Percentiles rank a stretch among this genome's conserved stretches.
Evolutionary conservation across 2,113 vertebrate genomes (phyloP).

Genomic region (Odobenus rosmarus): DNA sequence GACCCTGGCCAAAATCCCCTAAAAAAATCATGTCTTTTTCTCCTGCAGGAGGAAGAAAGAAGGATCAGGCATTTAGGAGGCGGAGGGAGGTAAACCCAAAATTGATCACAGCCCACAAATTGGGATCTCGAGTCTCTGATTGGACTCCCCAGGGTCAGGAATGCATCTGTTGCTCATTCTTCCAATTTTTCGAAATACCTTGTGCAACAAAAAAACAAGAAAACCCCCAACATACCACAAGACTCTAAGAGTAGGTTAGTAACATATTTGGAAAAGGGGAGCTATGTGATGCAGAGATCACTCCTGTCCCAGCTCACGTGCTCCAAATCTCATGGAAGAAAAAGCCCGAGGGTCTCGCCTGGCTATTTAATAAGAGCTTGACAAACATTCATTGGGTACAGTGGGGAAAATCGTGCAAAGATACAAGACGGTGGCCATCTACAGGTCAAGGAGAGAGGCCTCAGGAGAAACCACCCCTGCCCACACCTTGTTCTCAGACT

Average conservation of each 20-base stretch:
- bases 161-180: not conserved
- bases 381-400: not conserved
- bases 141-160: not conserved
- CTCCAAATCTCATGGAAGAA: not conserved
- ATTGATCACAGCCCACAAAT: not conserved
- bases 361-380: not conserved
- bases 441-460: too few relatives aligned
- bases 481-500: not conserved
- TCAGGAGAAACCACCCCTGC: not conserved
- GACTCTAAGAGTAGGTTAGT: not conserved
- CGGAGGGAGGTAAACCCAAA: not conserved
- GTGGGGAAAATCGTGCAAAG: not conserved
- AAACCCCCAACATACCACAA: too few relatives aligned
- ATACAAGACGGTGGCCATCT: not conserved
- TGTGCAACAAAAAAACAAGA: not conserved
- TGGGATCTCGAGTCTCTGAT: accelerated
- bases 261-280: not conserved
- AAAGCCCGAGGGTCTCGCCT: not conserved
- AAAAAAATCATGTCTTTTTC: slow-evolving; percentile 94
- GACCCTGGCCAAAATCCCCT: slow-evolving; percentile 92
- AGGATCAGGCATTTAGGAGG: not conserved
- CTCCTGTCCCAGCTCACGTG: not conserved
- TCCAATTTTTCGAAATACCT: not conserved
- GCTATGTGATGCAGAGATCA: not conserved
- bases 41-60: slow-evolving; percentile 81